phyloP scores from a whole-genome alignment of 2,888 invertebrate genomes.

The Carabus problematicus region DNA sequence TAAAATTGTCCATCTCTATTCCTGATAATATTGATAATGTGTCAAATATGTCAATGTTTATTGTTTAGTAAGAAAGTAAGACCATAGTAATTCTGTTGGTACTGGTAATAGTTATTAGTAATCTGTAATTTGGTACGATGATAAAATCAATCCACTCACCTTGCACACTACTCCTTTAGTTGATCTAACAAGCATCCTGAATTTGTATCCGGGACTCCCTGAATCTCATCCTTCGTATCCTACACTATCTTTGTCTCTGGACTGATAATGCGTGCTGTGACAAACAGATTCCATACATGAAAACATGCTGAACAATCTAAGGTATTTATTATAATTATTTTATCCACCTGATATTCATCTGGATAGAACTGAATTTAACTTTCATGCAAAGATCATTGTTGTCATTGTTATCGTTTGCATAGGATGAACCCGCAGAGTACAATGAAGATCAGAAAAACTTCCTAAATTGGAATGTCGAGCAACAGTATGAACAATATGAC shows the following conservation, averaged over 20 bases:
- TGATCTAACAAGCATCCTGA: too few species aligned
- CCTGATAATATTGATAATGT: too few species aligned
- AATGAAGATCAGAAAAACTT: constrained; percentile 33
- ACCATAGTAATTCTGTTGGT: too few species aligned
- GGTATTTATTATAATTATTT: constrained; percentile 12
- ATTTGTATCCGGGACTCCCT: too few species aligned
- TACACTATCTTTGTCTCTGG: neutral
- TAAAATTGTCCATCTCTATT: neutral
- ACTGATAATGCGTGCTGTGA: constrained; percentile 2
- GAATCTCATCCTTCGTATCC: too few species aligned
- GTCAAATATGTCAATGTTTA: too few species aligned
- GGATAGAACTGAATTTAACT: neutral
- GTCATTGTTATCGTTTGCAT: neutral
- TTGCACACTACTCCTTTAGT: too few species aligned
- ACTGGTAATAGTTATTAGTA: too few species aligned
- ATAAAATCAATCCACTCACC: too few species aligned
- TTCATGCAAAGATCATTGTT: neutral
- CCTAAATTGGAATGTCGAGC: constrained; percentile 23
- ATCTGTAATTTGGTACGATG: too few species aligned
- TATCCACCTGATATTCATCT: neutral
- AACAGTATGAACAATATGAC: constrained; percentile 20
- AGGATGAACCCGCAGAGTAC: constrained; percentile 34
- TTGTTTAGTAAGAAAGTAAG: too few species aligned
- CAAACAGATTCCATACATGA: neutral
- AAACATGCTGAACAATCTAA: neutral